Base-by-base conservation (phyloP, 2,113 vertebrate genomes). In the Motacilla tschutschensis region DNA sequence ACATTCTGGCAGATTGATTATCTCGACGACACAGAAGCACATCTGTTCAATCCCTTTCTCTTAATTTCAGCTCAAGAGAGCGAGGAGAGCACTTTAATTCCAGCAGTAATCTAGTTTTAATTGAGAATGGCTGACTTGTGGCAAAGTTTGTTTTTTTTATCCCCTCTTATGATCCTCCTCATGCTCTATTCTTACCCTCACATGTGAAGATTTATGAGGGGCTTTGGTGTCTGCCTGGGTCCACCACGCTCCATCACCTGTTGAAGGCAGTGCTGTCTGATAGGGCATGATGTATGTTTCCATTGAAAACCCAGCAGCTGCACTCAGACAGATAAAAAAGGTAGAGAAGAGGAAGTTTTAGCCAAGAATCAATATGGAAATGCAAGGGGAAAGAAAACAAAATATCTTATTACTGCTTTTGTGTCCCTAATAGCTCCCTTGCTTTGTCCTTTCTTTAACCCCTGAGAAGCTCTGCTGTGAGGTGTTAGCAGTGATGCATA, bases 61-160 rank as follows among this genome's bases (percentile, higher is more conserved):
- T 67, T 59, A 21, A 58, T 59, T 78, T 91, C 58, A 80, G 40
- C 43, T 41, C 24, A 55, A 54, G 17, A 55, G 36, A 76, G 48
- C 38, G 33, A 87, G 19, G 36, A 73, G 57, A 92, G 14, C 24
- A 8, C 44, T 82, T 73, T 64, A 57, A 80, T 89, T 91, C 54
- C 35, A 35, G 40, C 24, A 92, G n/a, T 79, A 83, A 88, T 78
- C 38, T 59, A 20, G 7, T 69, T 88, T 85, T 88, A 92, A 86
- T 40, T 71, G 80, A 57, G 60, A 84, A 59, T 25, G 10, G 28
- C 44, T 79, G 43, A 74, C 22, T 51, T 48, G 33, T 19, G 38
- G 17, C 10, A 54, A 79, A 69, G 21, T 79, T 78, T 60, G 21
- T 18, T 8, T 25, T 16, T 90, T 88, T 77, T 17, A 31, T 58